Base-by-base conservation (phyloP, 2,113 vertebrate species). In the Solenodon paradoxus region DNA sequence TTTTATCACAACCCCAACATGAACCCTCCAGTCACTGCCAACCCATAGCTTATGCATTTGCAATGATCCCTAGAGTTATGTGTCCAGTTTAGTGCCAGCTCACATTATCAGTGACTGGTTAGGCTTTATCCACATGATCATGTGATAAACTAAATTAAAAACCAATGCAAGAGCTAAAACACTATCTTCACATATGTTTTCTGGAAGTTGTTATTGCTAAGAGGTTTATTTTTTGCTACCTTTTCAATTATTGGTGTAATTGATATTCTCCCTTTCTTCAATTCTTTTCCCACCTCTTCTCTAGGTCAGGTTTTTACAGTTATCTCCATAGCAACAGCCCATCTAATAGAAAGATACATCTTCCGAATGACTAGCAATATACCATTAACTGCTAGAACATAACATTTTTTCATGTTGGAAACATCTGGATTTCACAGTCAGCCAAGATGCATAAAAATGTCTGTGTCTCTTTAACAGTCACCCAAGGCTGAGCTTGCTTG, bases 401-500 rank as follows among this genome's bases (percentile, higher is more conserved):
- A 98, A 97, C 97, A 98, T 98, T 98, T 98, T 98, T 98, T 98
- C 98, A 98, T 97, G 96, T 97, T 98, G 95, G 95, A 98, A 98
- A 98, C 98, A 98, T 98, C 97, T 98, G 98, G 97, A 98, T 98
- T 96, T 98, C 97, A 96, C 96, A 98, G 96, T 85, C 95, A 97
- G 95, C 92, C 93, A 96, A 98, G 93, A 98, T 97, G 72, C 97
- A 97, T 98, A 98, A 98, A 98, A 98, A 98, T 96, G 94, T 97
- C 96, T 97, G 96, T 90, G 96, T 72, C 51, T 97, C 71, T 96
- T 98, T 97, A 98, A 98, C 96, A 98, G 98, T 95, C 78, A 98
- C 97, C 96, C 92, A 98, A 98, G 97, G 98, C 98, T 98, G 94
- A 95, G 85, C 81, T 98, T 96, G 94, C 88, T 97, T 94, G 71